Evolutionary conservation across 92 coral and sea anemone genomes (phyloP), one percentile per base, ranked within the genome.

Genomic region (Heteractis magnifica): DNA sequence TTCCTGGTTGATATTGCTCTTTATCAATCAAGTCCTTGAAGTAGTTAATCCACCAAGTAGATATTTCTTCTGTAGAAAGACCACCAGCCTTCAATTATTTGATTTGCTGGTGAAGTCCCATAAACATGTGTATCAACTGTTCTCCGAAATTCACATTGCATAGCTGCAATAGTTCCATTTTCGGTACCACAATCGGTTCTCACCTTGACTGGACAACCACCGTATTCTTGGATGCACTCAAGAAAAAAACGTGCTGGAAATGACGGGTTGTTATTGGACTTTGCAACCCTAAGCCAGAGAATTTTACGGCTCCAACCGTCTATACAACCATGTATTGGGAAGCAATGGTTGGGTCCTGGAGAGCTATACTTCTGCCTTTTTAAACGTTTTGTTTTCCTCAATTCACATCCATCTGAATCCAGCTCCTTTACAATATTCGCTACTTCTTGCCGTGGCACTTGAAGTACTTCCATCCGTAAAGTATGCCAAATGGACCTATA

Each of bases 161-260:
- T 91, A 49, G 90, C 91, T 64, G 94, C 94, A 90, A 91, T 91
- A 18, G 73, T 83, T 1, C 90, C 92, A 81, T 88, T 91, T 88
- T 91, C 94, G 21, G 90, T 88, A 58, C 94, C 94, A 60, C 92
- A 91, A 72, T 91, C 94, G 16, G 87, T 87, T 76, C 91, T 78
- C 77, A 85, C 55, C 71, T 81, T 81, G 55, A 86, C 74, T 62
- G 93, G 93, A 74, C 88, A 90, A 34, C 90, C 93, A 26, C 80
- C 83, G 23, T 82, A n/a, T 52, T 86, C 85, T 79, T 70, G 51
- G 14, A 89, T 82, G 53, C 80, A 71, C 52, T 87, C 84, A 81
- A 90, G 60, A 86, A 65, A 90, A 85, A 83, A 88, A 68, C 73
- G 74, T 20, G 93, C 93, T 75, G 82, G 78, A 76, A 81, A 64